These are phyloP conservation scores for Andrena haemorrhoa DNA, from an alignment of 2,888 invertebrate genomes.

Conservation along the genomic window DNA sequence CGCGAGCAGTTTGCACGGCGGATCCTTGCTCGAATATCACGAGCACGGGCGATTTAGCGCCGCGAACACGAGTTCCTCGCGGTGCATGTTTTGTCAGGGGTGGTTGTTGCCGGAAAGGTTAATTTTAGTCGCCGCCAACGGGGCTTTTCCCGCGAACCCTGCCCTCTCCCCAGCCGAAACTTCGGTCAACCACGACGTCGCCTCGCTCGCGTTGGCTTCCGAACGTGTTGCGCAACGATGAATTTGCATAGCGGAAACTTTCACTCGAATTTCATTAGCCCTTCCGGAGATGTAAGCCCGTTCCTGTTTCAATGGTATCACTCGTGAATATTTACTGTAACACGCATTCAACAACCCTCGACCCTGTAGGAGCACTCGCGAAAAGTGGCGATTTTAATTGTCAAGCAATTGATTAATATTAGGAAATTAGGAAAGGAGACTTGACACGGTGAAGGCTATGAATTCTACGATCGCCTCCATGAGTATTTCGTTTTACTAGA, in stretches of 20 bases:
- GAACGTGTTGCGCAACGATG: neutral
- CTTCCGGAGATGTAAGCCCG: too few relatives aligned
- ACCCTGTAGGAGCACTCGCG: too few relatives aligned
- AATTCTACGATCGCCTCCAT: too few relatives aligned
- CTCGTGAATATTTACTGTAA: too few relatives aligned
- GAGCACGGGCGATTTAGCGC: slow-evolving; percentile 42
- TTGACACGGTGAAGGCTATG: neutral
- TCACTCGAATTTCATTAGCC: too few relatives aligned
- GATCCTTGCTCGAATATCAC: slow-evolving; percentile 57
- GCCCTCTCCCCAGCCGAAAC: neutral
- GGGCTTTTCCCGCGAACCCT: slow-evolving; percentile 13
- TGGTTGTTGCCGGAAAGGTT: slow-evolving; percentile 52
- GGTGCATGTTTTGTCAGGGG: slow-evolving; percentile 23
- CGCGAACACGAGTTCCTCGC: slow-evolving; percentile 19
- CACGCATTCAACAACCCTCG: too few relatives aligned
- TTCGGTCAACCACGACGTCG: neutral
- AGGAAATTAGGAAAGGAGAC: too few relatives aligned
- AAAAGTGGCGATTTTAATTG: too few relatives aligned
- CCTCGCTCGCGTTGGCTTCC: neutral
- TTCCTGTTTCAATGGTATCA: too few relatives aligned
- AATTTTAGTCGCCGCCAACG: slow-evolving; percentile 48
- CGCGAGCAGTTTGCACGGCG: slow-evolving; percentile 37
- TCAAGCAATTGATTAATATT: too few relatives aligned
- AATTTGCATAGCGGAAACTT: neutral
- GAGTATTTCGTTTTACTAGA: too few relatives aligned